Evolutionary conservation across 2,797 vertebrate species (phyloP), one percentile per base, ranked within the genome.

Genomic region (Melanotaenia trifasciata): DNA sequence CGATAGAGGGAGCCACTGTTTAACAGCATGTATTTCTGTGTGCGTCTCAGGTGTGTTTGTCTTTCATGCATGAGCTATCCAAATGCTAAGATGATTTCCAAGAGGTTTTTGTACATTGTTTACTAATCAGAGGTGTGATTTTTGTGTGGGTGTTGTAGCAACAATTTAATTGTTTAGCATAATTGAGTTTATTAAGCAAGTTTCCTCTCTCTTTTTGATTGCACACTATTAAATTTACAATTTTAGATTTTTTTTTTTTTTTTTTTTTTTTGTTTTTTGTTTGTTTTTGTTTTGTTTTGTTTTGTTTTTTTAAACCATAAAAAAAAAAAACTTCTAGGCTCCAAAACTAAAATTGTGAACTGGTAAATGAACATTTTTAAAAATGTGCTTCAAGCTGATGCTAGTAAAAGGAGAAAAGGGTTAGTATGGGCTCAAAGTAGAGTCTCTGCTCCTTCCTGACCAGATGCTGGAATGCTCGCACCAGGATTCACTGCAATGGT

Each of bases 1-100:
- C 56, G 11, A 30, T 14, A 30, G 24, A 56, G 12, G 3, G 43
- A 35, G 45, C 38, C 40, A 32, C 14, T 18, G 43, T 47, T 28
- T 20, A 20, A 57, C 45, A 35, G 63, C 28, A 20, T 72, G 57
- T 22, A 10, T 58, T 51, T 24, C 32, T 60, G 36, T 76, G 59
- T 18, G 26, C 57, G 57, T 36, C 43, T 64, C 54, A 18, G 32
- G 18, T 36, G 36, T 75, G 65, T 69, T 20, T 38, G 28, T 24
- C 20, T 59, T 33, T 30, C 12, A 24, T 16, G 6, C 36, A 18
- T 43, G 53, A 35, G 36, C 28, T 28, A 28, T 3, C 2, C 20
- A 70, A 77, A 64, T 20, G 32, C 4, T 28, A 30, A 67, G 63
- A 51, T 66, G 66, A 81, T 64, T 54, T 69, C 68, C 56, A 33